A percentile compares a stretch with the other conserved stretches of the same genome.
phyloP scores from a whole-genome alignment of 1,140 invertebrate species.

The Drosophila persimilis region DNA sequence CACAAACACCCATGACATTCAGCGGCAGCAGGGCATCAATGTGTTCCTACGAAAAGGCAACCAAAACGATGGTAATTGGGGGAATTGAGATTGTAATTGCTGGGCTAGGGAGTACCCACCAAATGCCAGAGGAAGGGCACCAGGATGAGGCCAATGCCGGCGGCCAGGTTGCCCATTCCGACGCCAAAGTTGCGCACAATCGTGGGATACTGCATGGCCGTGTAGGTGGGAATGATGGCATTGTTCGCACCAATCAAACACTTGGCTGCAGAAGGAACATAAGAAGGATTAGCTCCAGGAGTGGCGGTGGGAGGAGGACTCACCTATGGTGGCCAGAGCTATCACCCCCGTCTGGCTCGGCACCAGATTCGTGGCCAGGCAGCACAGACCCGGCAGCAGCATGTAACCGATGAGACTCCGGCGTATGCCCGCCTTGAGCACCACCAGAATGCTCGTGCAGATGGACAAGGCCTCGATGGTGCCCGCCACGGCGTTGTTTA shows the following conservation, averaged over 20 bases:
- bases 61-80: neutral
- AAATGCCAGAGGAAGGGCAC: constrained; percentile 89
- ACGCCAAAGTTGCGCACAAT: constrained; percentile 89
- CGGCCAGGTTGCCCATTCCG: constrained; percentile 88
- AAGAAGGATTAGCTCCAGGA: neutral
- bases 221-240: constrained; percentile 89
- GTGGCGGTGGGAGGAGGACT: neutral
- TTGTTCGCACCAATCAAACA: constrained; percentile 88
- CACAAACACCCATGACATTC: constrained; percentile 85
- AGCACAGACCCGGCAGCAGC: constrained; percentile 86
- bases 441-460: constrained; percentile 87
- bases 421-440: constrained; percentile 87
- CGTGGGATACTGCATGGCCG: constrained; percentile 89
- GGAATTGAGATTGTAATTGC: neutral
- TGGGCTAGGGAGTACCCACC: constrained; percentile 83
- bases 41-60: constrained; percentile 57
- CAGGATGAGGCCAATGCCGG: constrained; percentile 87
- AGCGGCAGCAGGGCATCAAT: constrained; percentile 85
- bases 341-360: constrained; percentile 83
- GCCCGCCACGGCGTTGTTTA: constrained; percentile 87
- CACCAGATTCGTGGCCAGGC: constrained; percentile 85
- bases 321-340: constrained; percentile 85
- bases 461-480: constrained; percentile 88
- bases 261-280: constrained; percentile 83
- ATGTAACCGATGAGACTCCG: constrained; percentile 87